phyloP scores from a whole-genome alignment of 92 coral and sea anemone species.

The Desmophyllum pertusum region DNA sequence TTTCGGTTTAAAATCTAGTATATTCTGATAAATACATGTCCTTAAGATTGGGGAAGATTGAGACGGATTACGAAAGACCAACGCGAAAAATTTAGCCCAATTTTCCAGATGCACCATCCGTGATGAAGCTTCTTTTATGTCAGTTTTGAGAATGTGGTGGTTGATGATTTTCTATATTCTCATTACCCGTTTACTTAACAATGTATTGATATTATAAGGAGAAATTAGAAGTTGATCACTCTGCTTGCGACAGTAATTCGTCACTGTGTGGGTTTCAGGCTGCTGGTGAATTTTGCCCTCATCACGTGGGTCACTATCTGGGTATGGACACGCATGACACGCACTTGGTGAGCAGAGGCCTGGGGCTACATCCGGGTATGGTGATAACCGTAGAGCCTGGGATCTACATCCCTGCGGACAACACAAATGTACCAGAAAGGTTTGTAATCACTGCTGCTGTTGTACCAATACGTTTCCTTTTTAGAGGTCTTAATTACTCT shows the following conservation, averaged over 20 bases:
- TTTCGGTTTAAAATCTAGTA: too few relatives aligned
- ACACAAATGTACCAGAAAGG: constrained; percentile 78
- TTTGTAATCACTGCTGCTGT: constrained; percentile 12
- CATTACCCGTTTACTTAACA: neutral
- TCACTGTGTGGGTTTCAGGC: constrained; percentile 45
- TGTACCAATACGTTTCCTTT: too few relatives aligned
- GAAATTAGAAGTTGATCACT: neutral
- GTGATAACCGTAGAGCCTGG: constrained; percentile 96
- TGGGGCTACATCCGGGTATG: constrained; percentile 91
- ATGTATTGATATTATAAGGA: neutral
- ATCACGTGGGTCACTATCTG: constrained; percentile 94
- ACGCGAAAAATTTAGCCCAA: too few relatives aligned
- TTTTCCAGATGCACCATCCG: too few relatives aligned
- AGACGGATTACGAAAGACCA: too few relatives aligned
- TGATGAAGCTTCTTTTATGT: too few relatives aligned
- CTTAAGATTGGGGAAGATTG: too few relatives aligned
- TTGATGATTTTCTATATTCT: neutral
- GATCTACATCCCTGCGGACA: constrained; percentile 75
- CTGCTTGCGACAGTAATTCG: neutral
- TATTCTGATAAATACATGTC: too few relatives aligned
- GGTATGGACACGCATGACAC: constrained; percentile 99
- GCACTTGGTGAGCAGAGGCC: constrained; percentile 83
- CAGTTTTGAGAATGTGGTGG: too few relatives aligned
- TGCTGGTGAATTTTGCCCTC: constrained; percentile 88
- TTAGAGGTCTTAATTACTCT: too few relatives aligned